Evolutionary conservation across 2,797 vertebrate genomes (phyloP).

Genomic region (Sphenopsis melanotis): DNA sequence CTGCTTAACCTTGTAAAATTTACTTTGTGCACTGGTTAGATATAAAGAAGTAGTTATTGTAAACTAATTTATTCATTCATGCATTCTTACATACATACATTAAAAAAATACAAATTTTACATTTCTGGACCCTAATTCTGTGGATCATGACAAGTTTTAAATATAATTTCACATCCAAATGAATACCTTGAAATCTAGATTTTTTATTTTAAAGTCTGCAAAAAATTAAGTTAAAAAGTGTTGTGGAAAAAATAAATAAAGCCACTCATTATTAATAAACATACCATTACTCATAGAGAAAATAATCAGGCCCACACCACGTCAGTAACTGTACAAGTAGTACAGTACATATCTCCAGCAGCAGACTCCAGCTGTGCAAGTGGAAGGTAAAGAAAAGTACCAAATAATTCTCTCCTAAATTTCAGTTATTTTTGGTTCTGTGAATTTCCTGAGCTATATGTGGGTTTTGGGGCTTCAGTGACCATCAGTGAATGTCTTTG

Average conservation of each 20-base stretch:
- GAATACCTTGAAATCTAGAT: not conserved
- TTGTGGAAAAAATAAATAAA: not conserved
- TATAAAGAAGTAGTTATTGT: not conserved
- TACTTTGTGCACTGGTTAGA: not conserved
- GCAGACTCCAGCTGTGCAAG: not conserved
- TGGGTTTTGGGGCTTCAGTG: not conserved
- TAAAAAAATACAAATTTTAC: not conserved
- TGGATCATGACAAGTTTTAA: not conserved
- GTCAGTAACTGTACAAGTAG: not conserved
- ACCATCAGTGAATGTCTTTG: not conserved
- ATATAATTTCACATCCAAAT: not conserved
- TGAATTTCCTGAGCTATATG: not conserved
- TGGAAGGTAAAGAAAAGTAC: not conserved
- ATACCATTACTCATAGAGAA: not conserved
- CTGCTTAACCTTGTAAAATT: not conserved
- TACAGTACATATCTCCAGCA: not conserved
- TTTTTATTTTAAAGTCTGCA: fast-evolving
- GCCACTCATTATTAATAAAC: not conserved
- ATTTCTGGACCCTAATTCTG: not conserved
- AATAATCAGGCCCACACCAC: not conserved
- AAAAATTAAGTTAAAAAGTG: not conserved
- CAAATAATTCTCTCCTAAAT: not conserved
- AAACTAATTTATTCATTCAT: not conserved
- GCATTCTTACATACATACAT: not conserved
- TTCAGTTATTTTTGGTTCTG: not conserved